Conservation (phyloP, 2,113 vertebrate genomes). For the Mystacornis crossleyi region DNA sequence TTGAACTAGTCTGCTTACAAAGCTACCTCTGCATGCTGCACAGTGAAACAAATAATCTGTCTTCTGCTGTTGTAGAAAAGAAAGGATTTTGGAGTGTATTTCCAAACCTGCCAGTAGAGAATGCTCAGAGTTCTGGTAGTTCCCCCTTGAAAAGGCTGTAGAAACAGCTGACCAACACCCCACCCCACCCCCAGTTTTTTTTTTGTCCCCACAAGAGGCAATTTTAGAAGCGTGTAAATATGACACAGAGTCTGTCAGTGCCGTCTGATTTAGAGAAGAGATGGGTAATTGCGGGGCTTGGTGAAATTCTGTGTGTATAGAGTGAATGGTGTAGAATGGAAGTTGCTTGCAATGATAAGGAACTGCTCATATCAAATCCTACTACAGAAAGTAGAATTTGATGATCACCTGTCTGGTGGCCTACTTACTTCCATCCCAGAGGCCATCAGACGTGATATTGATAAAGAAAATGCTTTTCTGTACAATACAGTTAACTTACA, state of each 20-base stretch:
- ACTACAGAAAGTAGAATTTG: background rate
- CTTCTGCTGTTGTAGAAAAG: background rate
- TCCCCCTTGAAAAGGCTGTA: background rate
- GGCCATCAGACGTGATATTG: background rate
- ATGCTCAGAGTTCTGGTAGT: background rate
- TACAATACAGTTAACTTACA: background rate
- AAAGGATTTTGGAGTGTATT: background rate
- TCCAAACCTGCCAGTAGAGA: background rate
- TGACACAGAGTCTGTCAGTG: background rate
- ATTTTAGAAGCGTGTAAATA: background rate
- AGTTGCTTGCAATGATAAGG: background rate
- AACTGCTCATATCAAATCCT: background rate
- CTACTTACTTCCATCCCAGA: background rate
- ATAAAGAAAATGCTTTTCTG: background rate
- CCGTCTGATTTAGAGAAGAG: background rate
- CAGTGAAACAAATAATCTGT: background rate
- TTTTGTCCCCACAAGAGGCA: no score
- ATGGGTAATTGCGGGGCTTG: background rate
- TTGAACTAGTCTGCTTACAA: background rate
- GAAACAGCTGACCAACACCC: background rate
- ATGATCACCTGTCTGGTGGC: background rate
- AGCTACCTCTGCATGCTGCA: background rate
- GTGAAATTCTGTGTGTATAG: background rate
- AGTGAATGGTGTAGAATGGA: background rate
- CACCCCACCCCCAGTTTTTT: no score